phyloP scores from a whole-genome alignment of 2,797 vertebrate genomes.

The Poecile montanus region DNA sequence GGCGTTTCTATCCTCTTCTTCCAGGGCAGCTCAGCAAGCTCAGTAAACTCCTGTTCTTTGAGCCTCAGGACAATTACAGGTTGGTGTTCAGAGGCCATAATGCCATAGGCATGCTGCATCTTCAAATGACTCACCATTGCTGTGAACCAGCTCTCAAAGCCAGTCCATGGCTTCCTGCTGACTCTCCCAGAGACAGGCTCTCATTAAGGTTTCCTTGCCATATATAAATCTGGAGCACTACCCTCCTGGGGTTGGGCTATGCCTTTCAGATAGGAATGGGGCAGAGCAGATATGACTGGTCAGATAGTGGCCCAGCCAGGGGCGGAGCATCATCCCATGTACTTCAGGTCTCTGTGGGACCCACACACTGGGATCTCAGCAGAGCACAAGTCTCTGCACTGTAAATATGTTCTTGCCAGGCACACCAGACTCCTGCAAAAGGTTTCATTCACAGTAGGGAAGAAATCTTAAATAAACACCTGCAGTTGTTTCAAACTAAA shows the following conservation, averaged over 20 bases:
- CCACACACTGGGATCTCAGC: accelerated
- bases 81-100: background rate
- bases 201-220: background rate
- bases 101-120: background rate
- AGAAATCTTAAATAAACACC: background rate
- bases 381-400: background rate
- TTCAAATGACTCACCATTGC: background rate
- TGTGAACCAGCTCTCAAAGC: background rate
- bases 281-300: background rate
- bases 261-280: background rate
- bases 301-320: background rate
- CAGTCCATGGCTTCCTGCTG: background rate
- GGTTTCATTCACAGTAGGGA: accelerated
- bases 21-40: background rate
- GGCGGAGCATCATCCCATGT: background rate
- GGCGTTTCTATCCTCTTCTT: background rate
- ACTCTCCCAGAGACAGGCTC: background rate
- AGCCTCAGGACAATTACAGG: background rate
- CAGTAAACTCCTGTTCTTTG: background rate
- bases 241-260: background rate
- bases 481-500: background rate
- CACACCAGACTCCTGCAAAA: background rate
- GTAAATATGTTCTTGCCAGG: background rate
- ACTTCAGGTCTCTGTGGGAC: background rate
- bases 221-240: background rate